Percentiles rank a stretch among this genome's conserved stretches.
These are phyloP conservation scores for Agonopterix alstromeriana DNA, from an alignment of 2,888 invertebrate species.

Conservation along the genomic window DNA sequence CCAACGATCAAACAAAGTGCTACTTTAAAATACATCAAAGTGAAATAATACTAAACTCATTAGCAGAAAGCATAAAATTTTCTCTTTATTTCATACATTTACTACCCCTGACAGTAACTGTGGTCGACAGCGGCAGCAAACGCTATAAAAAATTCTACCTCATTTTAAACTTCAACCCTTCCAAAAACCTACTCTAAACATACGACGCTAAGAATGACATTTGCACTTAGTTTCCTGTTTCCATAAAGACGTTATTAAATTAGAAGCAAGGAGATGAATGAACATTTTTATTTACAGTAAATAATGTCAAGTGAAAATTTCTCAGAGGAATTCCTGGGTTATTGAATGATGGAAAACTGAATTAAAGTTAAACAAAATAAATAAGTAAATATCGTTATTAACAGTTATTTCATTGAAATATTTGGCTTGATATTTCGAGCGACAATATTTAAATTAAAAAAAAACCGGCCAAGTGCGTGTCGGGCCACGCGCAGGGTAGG, in stretches of 20 bases:
- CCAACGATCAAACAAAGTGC: not conserved
- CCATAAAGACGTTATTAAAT: slow-evolving; percentile 1
- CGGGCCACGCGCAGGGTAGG: too few species aligned
- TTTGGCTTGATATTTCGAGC: too few species aligned
- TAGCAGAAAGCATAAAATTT: slow-evolving; percentile 7
- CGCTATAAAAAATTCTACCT: slow-evolving; percentile 6
- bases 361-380: too few species aligned
- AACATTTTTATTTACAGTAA: not conserved
- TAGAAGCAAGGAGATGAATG: slow-evolving; percentile 6
- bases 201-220: too few species aligned
- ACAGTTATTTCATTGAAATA: too few species aligned
- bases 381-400: too few species aligned
- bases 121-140: slow-evolving; percentile 7
- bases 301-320: too few species aligned
- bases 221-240: too few species aligned
- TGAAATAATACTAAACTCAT: slow-evolving; percentile 1
- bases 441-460: too few species aligned
- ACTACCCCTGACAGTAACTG: slow-evolving; percentile 7
- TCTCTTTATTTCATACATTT: slow-evolving; percentile 4
- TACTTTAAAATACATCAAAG: slow-evolving; percentile 1
- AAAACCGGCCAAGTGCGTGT: too few species aligned
- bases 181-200: not conserved
- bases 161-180: slow-evolving; percentile 1
- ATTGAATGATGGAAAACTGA: too few species aligned
- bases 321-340: too few species aligned